phyloP scores from a whole-genome alignment of 2,888 invertebrate species.

The Urechis unicinctus region DNA sequence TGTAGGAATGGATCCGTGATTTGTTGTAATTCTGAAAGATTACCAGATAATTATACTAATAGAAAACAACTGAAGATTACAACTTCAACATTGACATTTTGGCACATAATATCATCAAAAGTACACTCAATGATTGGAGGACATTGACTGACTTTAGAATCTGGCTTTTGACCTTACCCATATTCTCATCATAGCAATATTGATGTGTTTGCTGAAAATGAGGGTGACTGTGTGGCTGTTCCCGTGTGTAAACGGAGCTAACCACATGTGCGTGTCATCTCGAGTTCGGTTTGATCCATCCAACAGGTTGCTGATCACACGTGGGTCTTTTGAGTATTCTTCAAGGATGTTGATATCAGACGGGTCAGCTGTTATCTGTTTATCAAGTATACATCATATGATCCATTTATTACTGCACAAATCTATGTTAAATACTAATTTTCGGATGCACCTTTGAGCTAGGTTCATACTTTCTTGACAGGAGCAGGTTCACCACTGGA shows the following conservation, averaged over 20 bases:
- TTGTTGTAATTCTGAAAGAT: constrained; percentile 76
- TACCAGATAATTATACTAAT: background rate
- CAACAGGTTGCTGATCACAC: constrained; percentile 61
- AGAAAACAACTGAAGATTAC: too few species aligned
- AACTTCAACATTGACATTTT: constrained; percentile 6
- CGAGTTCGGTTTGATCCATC: constrained; percentile 69
- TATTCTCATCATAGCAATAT: constrained; percentile 63
- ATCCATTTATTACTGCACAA: background rate
- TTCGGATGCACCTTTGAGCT: background rate
- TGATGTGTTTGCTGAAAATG: constrained; percentile 55
- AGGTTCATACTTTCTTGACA: constrained; percentile 7
- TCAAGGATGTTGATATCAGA: constrained; percentile 62
- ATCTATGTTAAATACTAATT: background rate
- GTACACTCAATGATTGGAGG: too few species aligned
- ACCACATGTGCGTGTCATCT: constrained; percentile 74
- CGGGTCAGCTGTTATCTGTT: constrained; percentile 57
- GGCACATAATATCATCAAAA: background rate
- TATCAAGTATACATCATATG: background rate
- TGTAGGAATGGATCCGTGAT: constrained; percentile 74
- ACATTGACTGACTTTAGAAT: too few species aligned
- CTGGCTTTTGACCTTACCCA: too few species aligned
- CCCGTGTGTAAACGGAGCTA: constrained; percentile 61
- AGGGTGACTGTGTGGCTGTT: constrained; percentile 60
- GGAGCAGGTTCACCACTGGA: constrained; percentile 54
- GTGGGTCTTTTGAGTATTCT: constrained; percentile 62